These are phyloP conservation scores for Diachasma alloeum DNA, from an alignment of 1,140 invertebrate species.

Conservation along the genomic window DNA sequence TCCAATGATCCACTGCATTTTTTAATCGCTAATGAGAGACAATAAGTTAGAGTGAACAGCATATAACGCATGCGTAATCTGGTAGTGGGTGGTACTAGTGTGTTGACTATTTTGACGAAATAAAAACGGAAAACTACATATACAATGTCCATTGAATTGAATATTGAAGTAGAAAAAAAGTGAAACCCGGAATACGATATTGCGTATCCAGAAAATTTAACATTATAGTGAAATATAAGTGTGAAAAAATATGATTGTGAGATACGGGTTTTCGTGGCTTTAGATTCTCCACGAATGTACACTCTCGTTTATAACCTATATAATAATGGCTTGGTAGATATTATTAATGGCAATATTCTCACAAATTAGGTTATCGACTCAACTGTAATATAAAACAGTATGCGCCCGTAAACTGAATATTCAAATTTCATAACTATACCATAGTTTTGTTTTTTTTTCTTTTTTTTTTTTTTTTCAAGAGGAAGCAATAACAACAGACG, in stretches of 20 bases:
- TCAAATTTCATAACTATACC: too few relatives aligned
- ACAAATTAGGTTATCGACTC: neutral
- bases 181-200: neutral
- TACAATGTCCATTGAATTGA: neutral
- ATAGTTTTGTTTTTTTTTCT: too few relatives aligned
- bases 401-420: neutral
- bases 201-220: neutral
- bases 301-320: neutral
- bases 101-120: conserved; percentile 8
- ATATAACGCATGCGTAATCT: conserved; percentile 3
- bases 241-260: neutral
- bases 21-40: neutral
- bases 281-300: neutral
- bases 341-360: neutral
- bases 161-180: neutral
- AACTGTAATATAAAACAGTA: neutral
- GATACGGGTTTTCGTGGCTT: too few relatives aligned
- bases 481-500: too few relatives aligned
- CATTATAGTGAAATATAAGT: neutral
- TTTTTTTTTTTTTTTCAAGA: too few relatives aligned
- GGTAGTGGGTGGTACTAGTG: neutral
- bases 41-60: neutral
- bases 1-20: neutral
- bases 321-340: neutral
- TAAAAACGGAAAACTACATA: neutral